Conservation (phyloP, 1,140 invertebrate genomes). For the Maconellicoccus hirsutus region DNA sequence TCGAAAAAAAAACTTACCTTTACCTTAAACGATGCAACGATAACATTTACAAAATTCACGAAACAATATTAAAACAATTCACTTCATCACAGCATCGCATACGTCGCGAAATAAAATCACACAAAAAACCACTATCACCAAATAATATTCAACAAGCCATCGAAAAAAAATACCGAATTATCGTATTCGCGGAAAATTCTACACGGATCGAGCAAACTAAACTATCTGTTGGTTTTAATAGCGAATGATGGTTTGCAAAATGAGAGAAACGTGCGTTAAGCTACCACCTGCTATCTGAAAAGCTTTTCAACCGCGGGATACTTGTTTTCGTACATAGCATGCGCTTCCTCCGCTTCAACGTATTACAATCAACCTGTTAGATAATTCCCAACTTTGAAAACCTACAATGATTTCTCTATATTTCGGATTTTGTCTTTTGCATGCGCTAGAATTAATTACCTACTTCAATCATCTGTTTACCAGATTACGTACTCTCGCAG, state of each 20-base stretch:
- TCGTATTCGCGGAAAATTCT: neutral
- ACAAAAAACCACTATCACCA: too few species aligned
- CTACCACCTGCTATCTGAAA: constrained; percentile 1
- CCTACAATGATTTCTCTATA: neutral
- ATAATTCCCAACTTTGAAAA: neutral
- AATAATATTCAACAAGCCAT: too few species aligned
- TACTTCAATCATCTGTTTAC: too few species aligned
- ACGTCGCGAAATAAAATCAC: too few species aligned
- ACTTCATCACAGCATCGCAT: too few species aligned
- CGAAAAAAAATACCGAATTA: neutral
- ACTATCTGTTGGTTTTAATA: constrained; percentile 9
- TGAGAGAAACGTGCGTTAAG: constrained; percentile 7
- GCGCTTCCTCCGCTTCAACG: neutral
- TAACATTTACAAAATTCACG: too few species aligned
- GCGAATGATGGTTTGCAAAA: constrained; percentile 7
- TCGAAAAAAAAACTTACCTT: too few species aligned
- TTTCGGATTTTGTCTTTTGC: too few species aligned
- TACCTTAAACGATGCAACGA: too few species aligned
- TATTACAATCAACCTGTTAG: constrained; percentile 2
- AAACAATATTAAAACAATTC: too few species aligned
- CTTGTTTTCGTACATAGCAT: neutral
- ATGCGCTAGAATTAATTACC: too few species aligned
- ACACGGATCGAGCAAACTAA: neutral
- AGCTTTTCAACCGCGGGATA: neutral
- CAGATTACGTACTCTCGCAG: too few species aligned